These are phyloP conservation scores for Strigops habroptila DNA, from an alignment of 2,113 vertebrate genomes.

Conservation along the genomic window DNA sequence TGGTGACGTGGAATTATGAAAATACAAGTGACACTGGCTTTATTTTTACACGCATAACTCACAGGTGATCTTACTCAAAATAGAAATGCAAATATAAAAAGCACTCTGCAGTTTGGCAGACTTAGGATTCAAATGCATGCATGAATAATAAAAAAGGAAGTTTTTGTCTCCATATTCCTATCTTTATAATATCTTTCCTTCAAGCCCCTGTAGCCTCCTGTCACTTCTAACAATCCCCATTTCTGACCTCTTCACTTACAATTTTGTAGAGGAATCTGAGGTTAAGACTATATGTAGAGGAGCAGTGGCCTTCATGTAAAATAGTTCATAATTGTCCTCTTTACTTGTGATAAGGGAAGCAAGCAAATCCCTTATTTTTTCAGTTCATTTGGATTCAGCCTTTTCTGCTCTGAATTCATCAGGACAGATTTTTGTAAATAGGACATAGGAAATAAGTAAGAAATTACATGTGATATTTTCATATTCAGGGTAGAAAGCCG, in stretches of 20 bases:
- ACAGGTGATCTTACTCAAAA: background rate
- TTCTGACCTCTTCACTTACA: background rate
- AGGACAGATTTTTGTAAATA: background rate
- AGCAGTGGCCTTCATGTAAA: background rate
- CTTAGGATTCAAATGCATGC: background rate
- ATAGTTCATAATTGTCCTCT: background rate
- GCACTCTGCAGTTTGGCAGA: background rate
- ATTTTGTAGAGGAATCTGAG: background rate
- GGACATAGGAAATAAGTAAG: background rate
- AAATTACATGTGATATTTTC: background rate
- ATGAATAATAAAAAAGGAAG: background rate
- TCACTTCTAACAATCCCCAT: background rate
- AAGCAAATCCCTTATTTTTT: background rate
- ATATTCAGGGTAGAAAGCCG: background rate
- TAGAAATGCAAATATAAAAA: background rate
- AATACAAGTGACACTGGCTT: background rate
- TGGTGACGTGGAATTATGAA: background rate
- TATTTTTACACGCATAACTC: background rate
- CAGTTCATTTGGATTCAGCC: background rate
- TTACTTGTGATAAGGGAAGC: background rate
- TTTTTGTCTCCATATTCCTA: background rate
- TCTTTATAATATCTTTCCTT: background rate
- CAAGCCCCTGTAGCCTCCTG: background rate
- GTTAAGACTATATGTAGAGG: background rate
- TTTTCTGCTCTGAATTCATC: background rate